Conservation (phyloP, 2,888 invertebrate species). For the Lithodes maja region DNA sequence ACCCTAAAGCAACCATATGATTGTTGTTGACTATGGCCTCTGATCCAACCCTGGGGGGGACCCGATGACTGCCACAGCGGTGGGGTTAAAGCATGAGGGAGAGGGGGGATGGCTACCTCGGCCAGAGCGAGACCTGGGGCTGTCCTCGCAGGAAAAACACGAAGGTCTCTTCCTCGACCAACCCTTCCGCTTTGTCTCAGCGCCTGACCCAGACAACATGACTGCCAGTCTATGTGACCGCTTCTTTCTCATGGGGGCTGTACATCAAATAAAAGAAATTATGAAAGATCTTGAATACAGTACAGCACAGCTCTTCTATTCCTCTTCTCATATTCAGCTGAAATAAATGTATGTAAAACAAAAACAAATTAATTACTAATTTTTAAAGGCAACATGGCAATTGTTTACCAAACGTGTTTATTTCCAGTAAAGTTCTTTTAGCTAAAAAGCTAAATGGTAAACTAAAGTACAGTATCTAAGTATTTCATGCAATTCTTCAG, state of each 20-base stretch:
- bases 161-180: constrained; percentile 59
- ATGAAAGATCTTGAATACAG: constrained; percentile 26
- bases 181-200: constrained; percentile 49
- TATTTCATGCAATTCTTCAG: too few species aligned
- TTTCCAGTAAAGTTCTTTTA: too few species aligned
- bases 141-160: constrained; percentile 57
- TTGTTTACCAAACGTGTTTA: too few species aligned
- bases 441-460: too few species aligned
- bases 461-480: too few species aligned
- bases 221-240: constrained; percentile 52
- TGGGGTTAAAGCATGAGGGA: neutral
- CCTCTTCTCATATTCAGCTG: too few species aligned
- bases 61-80: neutral
- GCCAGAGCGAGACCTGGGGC: constrained; percentile 52
- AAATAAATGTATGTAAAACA: too few species aligned
- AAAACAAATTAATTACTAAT: too few species aligned
- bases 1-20: too few species aligned
- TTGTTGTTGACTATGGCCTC: too few species aligned
- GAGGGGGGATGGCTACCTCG: constrained; percentile 39
- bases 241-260: constrained; percentile 55
- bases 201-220: constrained; percentile 54
- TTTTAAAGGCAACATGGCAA: too few species aligned
- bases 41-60: neutral
- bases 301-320: neutral
- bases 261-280: constrained; percentile 44